Evolutionary conservation across 2,888 invertebrate species (phyloP).

Genomic region (Lomographa bimaculata): DNA sequence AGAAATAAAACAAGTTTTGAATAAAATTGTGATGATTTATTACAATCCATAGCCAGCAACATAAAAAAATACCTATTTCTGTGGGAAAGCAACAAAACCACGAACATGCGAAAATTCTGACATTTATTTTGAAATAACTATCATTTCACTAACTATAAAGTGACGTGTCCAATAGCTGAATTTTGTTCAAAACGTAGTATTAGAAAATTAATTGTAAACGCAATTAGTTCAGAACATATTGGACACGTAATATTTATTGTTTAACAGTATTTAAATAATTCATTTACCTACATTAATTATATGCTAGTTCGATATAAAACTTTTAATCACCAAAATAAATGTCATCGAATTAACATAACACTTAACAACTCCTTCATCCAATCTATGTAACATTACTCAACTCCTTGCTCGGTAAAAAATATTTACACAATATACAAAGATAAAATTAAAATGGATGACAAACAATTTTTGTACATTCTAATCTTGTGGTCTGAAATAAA

Average conservation of each 20-base stretch:
- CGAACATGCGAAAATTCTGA: constrained; percentile 12
- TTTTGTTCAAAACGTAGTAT: too few species aligned
- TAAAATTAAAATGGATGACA: constrained; percentile 10
- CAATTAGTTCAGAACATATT: too few species aligned
- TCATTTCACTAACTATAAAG: too few species aligned
- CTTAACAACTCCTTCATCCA: constrained; percentile 5
- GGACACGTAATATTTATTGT: too few species aligned
- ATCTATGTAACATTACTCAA: constrained; percentile 8
- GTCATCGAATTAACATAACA: constrained; percentile 11
- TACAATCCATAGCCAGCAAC: constrained; percentile 74
- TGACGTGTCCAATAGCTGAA: too few species aligned
- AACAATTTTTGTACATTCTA: constrained; percentile 11
- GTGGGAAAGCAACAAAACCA: constrained; percentile 33
- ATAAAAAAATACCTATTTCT: constrained; percentile 46
- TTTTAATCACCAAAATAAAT: constrained; percentile 17
- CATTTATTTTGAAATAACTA: constrained; percentile 15
- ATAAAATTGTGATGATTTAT: constrained; percentile 79
- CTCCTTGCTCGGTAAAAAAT: constrained; percentile 37
- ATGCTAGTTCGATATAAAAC: neutral
- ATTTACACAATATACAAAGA: constrained; percentile 58
- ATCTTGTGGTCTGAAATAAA: constrained; percentile 1
- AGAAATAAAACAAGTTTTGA: constrained; percentile 46
- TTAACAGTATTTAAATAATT: too few species aligned
- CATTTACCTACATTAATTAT: constrained; percentile 7
- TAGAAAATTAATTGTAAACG: too few species aligned